A percentile compares a stretch with the other conserved stretches of the same genome.
Evolutionary conservation across 2,797 vertebrate species (phyloP).

Genomic region (Poecilia wingei): DNA sequence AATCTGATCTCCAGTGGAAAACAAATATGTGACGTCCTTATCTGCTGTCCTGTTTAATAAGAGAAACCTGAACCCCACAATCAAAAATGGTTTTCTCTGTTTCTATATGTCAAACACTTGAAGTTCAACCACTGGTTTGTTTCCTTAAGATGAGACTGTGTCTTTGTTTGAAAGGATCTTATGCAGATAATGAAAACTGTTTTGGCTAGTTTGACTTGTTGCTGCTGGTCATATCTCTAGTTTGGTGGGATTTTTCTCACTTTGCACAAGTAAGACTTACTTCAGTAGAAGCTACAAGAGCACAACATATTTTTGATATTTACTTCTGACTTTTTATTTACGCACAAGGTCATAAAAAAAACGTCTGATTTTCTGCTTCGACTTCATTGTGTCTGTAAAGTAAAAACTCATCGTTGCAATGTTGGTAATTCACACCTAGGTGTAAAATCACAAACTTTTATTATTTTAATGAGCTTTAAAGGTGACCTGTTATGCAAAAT

Average conservation of each 20-base stretch:
- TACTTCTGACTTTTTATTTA: constrained; percentile 3
- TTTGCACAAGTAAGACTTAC: constrained; percentile 29
- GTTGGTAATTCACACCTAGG: neutral
- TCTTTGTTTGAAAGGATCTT: constrained; percentile 31
- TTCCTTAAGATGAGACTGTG: constrained; percentile 24
- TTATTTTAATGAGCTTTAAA: neutral
- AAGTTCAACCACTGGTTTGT: constrained; percentile 27
- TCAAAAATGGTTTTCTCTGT: neutral
- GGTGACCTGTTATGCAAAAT: too few species aligned
- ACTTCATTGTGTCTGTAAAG: neutral
- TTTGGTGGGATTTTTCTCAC: constrained; percentile 25
- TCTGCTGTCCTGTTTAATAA: neutral
- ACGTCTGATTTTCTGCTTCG: neutral
- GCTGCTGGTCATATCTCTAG: constrained; percentile 36
- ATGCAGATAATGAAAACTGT: constrained; percentile 30
- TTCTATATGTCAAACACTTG: constrained; percentile 20
- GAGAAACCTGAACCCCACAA: neutral
- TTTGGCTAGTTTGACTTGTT: constrained; percentile 42
- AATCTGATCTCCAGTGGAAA: neutral
- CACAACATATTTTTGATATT: neutral
- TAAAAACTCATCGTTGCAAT: neutral
- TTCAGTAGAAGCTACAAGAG: constrained; percentile 12
- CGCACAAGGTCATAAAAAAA: neutral
- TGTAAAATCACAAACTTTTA: neutral
- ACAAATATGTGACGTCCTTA: neutral